Percentiles rank a stretch among this genome's conserved stretches.
Conservation (phyloP, 2,113 vertebrate species). For the Actenoides lindsayi region DNA sequence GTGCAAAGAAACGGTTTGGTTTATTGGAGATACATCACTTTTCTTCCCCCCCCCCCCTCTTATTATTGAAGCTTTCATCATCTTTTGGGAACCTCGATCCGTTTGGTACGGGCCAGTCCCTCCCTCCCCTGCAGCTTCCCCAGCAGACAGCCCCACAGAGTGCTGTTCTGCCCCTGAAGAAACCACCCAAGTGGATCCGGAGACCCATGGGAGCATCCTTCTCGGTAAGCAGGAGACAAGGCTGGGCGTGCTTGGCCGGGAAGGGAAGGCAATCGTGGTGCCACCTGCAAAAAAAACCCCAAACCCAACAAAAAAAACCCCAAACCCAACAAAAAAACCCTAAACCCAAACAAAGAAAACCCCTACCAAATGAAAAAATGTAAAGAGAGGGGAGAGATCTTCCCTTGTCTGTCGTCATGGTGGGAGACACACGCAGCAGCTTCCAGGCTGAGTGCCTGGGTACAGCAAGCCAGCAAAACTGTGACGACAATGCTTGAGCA, state of each 20-base stretch:
- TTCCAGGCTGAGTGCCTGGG: rapidly evolving
- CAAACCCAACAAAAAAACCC: neutral
- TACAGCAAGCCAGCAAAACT: neutral
- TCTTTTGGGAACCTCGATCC: slow-evolving; percentile 95
- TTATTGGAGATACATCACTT: neutral
- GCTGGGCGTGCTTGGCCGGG: neutral
- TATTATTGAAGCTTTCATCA: slow-evolving; percentile 82
- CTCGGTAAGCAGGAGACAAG: slow-evolving; percentile 78
- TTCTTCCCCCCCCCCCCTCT: rapidly evolving
- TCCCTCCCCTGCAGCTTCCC: slow-evolving; percentile 90
- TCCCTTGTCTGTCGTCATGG: rapidly evolving
- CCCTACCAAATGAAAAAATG: too few species aligned
- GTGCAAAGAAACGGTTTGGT: neutral
- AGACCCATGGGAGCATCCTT: slow-evolving; percentile 92
- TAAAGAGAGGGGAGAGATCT: neutral
- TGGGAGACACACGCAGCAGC: rapidly evolving
- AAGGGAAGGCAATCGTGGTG: neutral
- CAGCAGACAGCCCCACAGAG: slow-evolving; percentile 75
- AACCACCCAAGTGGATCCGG: slow-evolving; percentile 94
- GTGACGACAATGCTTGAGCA: neutral
- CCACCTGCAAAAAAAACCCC: neutral
- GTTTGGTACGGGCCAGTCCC: slow-evolving; percentile 89
- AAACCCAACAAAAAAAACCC: too few species aligned
- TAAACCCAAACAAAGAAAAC: too few species aligned
- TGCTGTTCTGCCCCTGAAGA: slow-evolving; percentile 85